phyloP scores from a whole-genome alignment of 2,113 vertebrate species.

The Morone chrysops region DNA sequence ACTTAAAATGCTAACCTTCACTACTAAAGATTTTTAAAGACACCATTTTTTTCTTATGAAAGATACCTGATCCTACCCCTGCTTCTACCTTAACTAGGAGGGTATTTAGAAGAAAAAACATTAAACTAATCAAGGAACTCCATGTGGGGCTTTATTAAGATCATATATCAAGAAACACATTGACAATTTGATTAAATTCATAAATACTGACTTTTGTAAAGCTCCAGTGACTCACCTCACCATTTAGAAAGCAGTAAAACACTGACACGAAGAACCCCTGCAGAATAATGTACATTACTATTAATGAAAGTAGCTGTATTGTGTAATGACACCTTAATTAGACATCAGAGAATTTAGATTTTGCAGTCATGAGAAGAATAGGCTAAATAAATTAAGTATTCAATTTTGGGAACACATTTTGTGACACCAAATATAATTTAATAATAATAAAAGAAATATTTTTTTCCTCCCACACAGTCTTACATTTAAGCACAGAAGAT shows the following conservation, averaged over 20 bases:
- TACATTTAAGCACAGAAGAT: conserved; percentile 6
- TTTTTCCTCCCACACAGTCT: conserved; percentile 18
- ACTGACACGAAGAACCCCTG: conserved; percentile 99
- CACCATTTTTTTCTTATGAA: background rate
- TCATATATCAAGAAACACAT: conserved; percentile 26
- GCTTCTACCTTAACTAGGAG: background rate
- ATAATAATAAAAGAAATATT: too few relatives aligned
- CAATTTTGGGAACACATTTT: background rate
- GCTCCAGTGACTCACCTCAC: conserved; percentile 89
- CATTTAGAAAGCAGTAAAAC: conserved; percentile 99
- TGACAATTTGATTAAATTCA: conserved; percentile 35
- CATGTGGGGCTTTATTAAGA: conserved; percentile 13
- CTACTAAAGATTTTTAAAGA: too few relatives aligned
- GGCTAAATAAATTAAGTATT: background rate
- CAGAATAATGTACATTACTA: conserved; percentile 65
- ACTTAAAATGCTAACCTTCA: background rate
- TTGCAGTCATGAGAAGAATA: background rate
- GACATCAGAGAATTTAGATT: conserved; percentile 1
- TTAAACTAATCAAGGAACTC: background rate
- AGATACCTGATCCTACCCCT: background rate
- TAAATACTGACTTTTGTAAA: conserved; percentile 36
- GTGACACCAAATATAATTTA: background rate
- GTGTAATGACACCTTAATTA: conserved; percentile 6
- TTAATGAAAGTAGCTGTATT: conserved; percentile 10
- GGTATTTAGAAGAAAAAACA: background rate